These are phyloP conservation scores for Alligator sinensis DNA, from an alignment of 2,113 vertebrate genomes.

Conservation along the genomic window DNA sequence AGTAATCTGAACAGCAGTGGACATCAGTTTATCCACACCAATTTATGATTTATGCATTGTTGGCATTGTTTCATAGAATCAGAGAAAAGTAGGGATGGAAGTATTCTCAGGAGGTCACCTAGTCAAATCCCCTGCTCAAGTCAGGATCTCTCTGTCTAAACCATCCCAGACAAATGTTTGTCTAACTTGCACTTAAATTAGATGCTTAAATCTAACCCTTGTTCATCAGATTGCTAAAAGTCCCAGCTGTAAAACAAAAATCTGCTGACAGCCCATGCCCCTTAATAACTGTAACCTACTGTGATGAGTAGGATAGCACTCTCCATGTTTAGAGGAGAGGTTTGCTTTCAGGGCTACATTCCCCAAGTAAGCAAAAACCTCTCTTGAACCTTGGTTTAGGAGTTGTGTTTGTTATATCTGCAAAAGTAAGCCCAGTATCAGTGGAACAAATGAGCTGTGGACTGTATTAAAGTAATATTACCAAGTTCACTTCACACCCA, in stretches of 20 bases:
- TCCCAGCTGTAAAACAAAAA: too few relatives aligned
- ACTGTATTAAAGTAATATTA: accelerated
- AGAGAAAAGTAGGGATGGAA: too few relatives aligned
- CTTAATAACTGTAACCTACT: too few relatives aligned
- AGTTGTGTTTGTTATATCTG: neutral
- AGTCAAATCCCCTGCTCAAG: too few relatives aligned
- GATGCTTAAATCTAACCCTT: neutral
- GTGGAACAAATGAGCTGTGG: neutral
- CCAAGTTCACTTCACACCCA: accelerated
- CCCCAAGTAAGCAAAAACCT: neutral
- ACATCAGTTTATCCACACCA: neutral
- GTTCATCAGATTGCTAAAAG: neutral
- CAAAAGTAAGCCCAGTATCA: neutral
- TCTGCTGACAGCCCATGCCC: too few relatives aligned
- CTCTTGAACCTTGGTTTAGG: neutral
- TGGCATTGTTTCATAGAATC: neutral
- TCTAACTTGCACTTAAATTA: too few relatives aligned
- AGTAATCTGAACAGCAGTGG: neutral
- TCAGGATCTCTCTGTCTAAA: too few relatives aligned
- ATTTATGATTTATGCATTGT: neutral
- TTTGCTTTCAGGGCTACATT: neutral
- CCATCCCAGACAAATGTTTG: too few relatives aligned
- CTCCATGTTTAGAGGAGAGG: neutral
- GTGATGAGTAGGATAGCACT: neutral
- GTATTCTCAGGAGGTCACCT: too few relatives aligned